phyloP scores from a whole-genome alignment of 2,888 invertebrate genomes.

The Coleophora flavipennella region DNA sequence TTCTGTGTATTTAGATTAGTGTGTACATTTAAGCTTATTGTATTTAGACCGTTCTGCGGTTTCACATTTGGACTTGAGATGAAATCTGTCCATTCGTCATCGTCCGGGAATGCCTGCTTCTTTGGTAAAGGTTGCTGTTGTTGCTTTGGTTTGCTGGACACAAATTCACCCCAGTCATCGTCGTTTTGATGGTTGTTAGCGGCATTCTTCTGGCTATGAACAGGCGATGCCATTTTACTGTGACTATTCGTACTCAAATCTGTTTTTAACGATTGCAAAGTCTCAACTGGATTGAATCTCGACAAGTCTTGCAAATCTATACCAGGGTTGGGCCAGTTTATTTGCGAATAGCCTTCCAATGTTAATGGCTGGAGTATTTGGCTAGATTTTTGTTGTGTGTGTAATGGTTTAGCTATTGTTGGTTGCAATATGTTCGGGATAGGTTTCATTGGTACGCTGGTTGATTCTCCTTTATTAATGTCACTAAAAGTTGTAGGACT shows the following conservation, averaged over 20 bases:
- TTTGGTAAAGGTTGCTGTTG: constrained; percentile 29
- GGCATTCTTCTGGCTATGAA: constrained; percentile 32
- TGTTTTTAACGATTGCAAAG: constrained; percentile 54
- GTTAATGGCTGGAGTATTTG: constrained; percentile 66
- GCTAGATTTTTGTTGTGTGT: constrained; percentile 37
- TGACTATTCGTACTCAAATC: constrained; percentile 39
- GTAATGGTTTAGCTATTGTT: constrained; percentile 23
- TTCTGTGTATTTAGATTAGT: constrained; percentile 56
- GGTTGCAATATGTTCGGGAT: constrained; percentile 39
- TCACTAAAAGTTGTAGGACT: constrained; percentile 12
- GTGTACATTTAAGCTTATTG: constrained; percentile 62
- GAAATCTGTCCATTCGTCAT: constrained; percentile 68
- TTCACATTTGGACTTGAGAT: constrained; percentile 58
- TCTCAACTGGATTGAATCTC: constrained; percentile 63
- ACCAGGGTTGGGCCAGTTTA: constrained; percentile 77
- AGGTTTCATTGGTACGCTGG: not conserved
- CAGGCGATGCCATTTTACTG: constrained; percentile 49
- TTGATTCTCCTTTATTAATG: constrained; percentile 17
- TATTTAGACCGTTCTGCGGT: constrained; percentile 58
- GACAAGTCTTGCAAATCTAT: constrained; percentile 64
- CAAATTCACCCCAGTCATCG: constrained; percentile 76
- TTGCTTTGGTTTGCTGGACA: constrained; percentile 60
- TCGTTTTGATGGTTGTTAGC: constrained; percentile 26
- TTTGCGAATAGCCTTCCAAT: constrained; percentile 66
- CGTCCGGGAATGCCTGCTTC: constrained; percentile 43